These are phyloP conservation scores for Deilephila elpenor DNA, from an alignment of 2,888 invertebrate genomes.

Conservation along the genomic window DNA sequence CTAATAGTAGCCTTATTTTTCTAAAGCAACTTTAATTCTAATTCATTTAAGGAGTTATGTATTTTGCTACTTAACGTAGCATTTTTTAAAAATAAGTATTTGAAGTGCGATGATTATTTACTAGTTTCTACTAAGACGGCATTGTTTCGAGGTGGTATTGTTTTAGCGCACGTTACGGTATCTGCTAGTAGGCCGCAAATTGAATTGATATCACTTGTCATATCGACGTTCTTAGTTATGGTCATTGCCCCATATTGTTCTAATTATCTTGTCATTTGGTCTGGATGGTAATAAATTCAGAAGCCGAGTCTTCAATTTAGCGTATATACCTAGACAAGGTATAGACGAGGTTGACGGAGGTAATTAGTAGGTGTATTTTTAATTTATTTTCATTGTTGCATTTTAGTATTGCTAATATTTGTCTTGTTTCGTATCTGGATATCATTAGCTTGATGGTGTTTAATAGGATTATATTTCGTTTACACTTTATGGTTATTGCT, in stretches of 20 bases:
- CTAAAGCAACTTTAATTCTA: no score
- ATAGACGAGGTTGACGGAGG: background rate
- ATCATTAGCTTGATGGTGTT: no score
- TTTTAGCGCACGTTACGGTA: background rate
- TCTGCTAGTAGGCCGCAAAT: conserved; percentile 33
- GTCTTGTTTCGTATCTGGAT: no score
- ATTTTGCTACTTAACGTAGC: no score
- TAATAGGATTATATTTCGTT: no score
- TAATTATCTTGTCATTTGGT: background rate
- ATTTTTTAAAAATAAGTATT: no score
- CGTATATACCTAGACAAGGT: background rate
- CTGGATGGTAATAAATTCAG: background rate
- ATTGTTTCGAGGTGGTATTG: background rate
- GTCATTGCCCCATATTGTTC: conserved; percentile 45
- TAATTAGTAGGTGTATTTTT: background rate
- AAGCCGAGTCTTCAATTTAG: background rate
- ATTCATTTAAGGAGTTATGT: no score
- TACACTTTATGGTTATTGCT: no score
- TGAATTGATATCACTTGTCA: conserved; percentile 46
- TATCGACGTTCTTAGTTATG: conserved; percentile 44
- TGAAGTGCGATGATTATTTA: no score
- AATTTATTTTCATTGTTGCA: no score
- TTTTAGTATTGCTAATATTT: no score
- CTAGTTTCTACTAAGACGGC: background rate
- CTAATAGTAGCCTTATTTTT: no score